These are phyloP conservation scores for Premnoplex brunnescens DNA, from an alignment of 2,797 vertebrate genomes.

Conservation along the genomic window DNA sequence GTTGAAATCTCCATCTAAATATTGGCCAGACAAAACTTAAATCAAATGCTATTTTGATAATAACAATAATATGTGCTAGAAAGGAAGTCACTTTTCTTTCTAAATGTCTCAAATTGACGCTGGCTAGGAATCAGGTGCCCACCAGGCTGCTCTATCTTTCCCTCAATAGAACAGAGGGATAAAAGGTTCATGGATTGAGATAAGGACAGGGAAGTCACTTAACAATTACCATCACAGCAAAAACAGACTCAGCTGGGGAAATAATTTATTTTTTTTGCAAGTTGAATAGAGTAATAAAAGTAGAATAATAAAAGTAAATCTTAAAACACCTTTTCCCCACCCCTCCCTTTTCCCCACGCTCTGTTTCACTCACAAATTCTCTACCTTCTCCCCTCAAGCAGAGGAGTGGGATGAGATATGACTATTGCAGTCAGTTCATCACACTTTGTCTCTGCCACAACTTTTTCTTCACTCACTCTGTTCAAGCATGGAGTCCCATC, in stretches of 20 bases:
- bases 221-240: background rate
- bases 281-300: background rate
- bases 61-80: background rate
- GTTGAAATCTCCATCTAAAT: background rate
- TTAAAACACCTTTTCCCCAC: background rate
- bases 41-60: background rate
- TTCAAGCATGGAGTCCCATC: background rate
- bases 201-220: background rate
- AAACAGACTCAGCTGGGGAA: background rate
- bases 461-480: background rate
- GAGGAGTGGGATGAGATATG: fast-evolving
- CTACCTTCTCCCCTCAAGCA: background rate
- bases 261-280: background rate
- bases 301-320: background rate
- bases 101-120: background rate
- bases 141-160: background rate
- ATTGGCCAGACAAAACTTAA: background rate
- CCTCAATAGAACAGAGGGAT: background rate
- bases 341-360: background rate
- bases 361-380: background rate
- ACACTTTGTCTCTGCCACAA: background rate
- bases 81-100: background rate
- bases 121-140: background rate
- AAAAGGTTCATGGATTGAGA: background rate
- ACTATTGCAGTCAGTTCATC: background rate